A percentile compares a stretch with the other conserved stretches of the same genome.
Conservation (phyloP, 1,140 invertebrate genomes). For the Monochamus saltuarius region DNA sequence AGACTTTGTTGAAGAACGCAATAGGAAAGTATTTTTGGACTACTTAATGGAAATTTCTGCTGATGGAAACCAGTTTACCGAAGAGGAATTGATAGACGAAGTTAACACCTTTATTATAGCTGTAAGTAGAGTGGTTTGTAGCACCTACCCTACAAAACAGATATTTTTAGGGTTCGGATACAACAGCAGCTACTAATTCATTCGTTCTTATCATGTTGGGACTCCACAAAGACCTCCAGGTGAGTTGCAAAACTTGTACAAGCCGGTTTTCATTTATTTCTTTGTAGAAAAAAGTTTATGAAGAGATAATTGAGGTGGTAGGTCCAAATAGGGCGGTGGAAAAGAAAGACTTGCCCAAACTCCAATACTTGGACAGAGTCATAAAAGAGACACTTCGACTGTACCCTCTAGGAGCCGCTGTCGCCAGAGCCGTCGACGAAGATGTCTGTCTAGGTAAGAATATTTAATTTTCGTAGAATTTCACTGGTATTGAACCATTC, state of each 20-base stretch:
- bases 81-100: constrained; percentile 35
- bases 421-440: constrained; percentile 53
- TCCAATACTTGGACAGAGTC: constrained; percentile 64
- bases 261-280: not conserved
- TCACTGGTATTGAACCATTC: not conserved
- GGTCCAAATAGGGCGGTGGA: constrained; percentile 46
- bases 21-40: constrained; percentile 30
- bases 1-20: not conserved
- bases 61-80: constrained; percentile 21
- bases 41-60: constrained; percentile 23
- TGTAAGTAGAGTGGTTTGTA: constrained; percentile 21
- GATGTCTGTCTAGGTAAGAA: constrained; percentile 39
- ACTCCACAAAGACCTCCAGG: constrained; percentile 42
- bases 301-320: constrained; percentile 59
- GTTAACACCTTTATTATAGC: constrained; percentile 34
- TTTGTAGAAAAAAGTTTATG: constrained; percentile 58
- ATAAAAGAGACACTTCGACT: constrained; percentile 65
- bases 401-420: constrained; percentile 62
- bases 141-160: not conserved
- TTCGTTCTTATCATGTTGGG: constrained; percentile 36
- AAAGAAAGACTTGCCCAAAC: constrained; percentile 58
- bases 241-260: not conserved
- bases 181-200: constrained; percentile 27
- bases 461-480: not conserved
- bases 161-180: constrained; percentile 29